These are phyloP conservation scores for Polyodon spathula DNA, from an alignment of 2,113 vertebrate species.

Conservation along the genomic window DNA sequence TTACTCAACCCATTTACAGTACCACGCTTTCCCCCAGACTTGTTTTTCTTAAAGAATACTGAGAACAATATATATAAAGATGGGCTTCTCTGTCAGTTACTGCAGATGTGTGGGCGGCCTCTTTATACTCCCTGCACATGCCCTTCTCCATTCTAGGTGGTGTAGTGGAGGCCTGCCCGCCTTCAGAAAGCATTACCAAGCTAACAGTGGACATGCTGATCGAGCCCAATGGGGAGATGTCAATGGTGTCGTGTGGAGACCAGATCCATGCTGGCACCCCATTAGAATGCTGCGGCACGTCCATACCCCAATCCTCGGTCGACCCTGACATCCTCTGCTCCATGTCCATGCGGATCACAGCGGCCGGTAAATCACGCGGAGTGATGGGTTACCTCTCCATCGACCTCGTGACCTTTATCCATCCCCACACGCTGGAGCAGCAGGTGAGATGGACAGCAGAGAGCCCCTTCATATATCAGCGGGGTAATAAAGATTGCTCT, in stretches of 20 bases:
- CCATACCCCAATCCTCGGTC: slow-evolving; percentile 68
- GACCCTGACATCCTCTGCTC: slow-evolving; percentile 50
- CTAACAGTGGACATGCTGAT: slow-evolving; percentile 79
- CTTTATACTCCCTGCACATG: too few relatives aligned
- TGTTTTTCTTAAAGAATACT: too few relatives aligned
- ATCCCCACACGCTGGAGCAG: slow-evolving; percentile 56
- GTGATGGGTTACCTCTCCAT: slow-evolving; percentile 71
- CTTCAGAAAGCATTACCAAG: slow-evolving; percentile 59
- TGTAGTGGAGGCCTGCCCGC: slow-evolving; percentile 71
- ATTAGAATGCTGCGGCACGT: slow-evolving; percentile 55
- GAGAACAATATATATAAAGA: too few relatives aligned
- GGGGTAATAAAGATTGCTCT: too few relatives aligned
- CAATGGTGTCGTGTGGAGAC: slow-evolving; percentile 67
- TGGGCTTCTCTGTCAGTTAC: too few relatives aligned
- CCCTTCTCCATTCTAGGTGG: too few relatives aligned
- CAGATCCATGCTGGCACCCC: slow-evolving; percentile 63
- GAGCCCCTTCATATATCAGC: too few relatives aligned
- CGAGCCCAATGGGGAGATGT: slow-evolving; percentile 64
- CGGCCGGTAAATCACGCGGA: slow-evolving; percentile 52
- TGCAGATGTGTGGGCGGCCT: too few relatives aligned
- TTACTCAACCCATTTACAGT: too few relatives aligned
- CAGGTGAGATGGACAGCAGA: slow-evolving; percentile 60
- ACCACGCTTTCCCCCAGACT: too few relatives aligned
- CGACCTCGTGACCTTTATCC: slow-evolving; percentile 70
- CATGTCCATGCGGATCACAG: slow-evolving; percentile 61